These are phyloP conservation scores for Rhorus exstirpatorius DNA, from an alignment of 2,888 invertebrate species.

Conservation along the genomic window DNA sequence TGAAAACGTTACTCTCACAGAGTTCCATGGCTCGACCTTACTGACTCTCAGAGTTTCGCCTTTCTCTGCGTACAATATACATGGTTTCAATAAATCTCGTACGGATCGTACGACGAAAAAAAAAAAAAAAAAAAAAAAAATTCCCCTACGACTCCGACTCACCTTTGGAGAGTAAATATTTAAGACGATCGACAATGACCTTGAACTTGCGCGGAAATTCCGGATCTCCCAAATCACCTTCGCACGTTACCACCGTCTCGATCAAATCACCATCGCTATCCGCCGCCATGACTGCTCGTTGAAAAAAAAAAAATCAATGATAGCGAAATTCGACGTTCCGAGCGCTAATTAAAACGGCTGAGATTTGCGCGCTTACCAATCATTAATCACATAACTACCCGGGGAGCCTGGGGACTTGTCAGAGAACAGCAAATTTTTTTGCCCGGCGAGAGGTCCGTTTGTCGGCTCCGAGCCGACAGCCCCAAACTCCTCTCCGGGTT, in stretches of 20 bases:
- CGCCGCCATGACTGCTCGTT: slow-evolving; percentile 94
- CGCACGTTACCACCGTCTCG: slow-evolving; percentile 95
- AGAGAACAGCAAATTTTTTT: slow-evolving; percentile 81
- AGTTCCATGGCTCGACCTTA: slow-evolving; percentile 99
- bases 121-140: background rate
- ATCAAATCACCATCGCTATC: slow-evolving; percentile 93
- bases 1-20: slow-evolving; percentile 98
- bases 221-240: slow-evolving; percentile 96
- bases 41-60: slow-evolving; percentile 89
- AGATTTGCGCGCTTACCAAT: slow-evolving; percentile 85
- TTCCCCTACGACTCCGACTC: slow-evolving; percentile 29
- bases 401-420: slow-evolving; percentile 83
- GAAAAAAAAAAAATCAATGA: no score
- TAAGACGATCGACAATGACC: slow-evolving; percentile 92
- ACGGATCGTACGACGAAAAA: no score
- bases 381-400: slow-evolving; percentile 86
- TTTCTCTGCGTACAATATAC: slow-evolving; percentile 81
- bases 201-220: slow-evolving; percentile 94
- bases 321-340: no score
- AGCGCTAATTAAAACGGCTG: no score
- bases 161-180: slow-evolving; percentile 93
- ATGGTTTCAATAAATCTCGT: no score
- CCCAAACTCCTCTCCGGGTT: slow-evolving; percentile 81
- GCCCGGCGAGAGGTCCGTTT: slow-evolving; percentile 78
- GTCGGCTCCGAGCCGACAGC: slow-evolving; percentile 79